Evolutionary conservation across 2,888 invertebrate genomes (phyloP), one percentile per base, ranked within the genome.

Genomic region (Oasisia sp.): DNA sequence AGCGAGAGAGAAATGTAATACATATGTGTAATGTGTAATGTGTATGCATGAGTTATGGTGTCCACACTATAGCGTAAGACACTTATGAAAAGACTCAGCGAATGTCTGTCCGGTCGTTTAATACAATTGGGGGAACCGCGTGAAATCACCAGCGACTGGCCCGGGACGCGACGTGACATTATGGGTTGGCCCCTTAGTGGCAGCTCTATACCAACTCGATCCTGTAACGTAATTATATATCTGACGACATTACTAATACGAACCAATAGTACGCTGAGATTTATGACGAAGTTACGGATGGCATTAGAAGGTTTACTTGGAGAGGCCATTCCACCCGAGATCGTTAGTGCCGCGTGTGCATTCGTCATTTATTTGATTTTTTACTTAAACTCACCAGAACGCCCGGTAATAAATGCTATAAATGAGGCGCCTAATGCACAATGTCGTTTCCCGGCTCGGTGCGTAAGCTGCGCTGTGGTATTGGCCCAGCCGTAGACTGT

Each of bases 261-360:
- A 74, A 74, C 74, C 74, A 74, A 74, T 74, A n/a, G 74, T 27
- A 74, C 27, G 74, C 27, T 74, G 27, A 74, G 74, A 19, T 74
- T 74, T 74, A 74, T 74, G 74, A 74, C 74, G n/a, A 74, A 74
- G 74, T 74, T 74, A 74, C 74, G 27, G 74, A 74, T 74, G 74
- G 7, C 27, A 74, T 74, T 74, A 74, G 74, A 74, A 1, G 74
- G 74, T 74, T 74, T 27, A n/a, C 74, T 7, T 19, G 7, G 74
- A 19, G 19, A 74, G 74, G 74, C 74, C 74, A 74, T 74, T 74
- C 74, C 74, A 27, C 19, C 74, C 74, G 27, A 74, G 19, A 74
- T 74, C 74, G 74, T 74, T 74, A 74, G 74, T 74, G 74, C 27
- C 74, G 27, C 27, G 74, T 74, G 74, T 74, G 74, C 74, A 27